Percentiles rank a stretch among this genome's conserved stretches.
phyloP scores from a whole-genome alignment of 53 echinoderm and acorn worm genomes.

The Holothuria scabra region DNA sequence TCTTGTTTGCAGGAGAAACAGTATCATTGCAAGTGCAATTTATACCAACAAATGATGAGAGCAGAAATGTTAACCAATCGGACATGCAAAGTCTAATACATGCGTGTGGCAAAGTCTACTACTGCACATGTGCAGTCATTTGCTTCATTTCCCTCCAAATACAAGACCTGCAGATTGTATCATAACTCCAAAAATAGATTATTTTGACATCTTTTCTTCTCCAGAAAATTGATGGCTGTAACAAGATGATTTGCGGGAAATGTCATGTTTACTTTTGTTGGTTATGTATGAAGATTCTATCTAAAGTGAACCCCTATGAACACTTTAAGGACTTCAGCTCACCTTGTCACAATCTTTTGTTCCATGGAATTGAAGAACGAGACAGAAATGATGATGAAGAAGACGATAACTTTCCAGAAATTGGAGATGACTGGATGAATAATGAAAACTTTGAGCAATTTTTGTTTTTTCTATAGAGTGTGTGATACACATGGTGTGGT shows the following conservation, averaged over 20 bases:
- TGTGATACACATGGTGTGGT: no score
- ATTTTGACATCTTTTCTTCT: not conserved
- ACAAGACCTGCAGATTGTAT: no score
- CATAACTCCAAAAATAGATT: not conserved
- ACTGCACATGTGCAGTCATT: no score
- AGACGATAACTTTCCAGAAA: constrained; percentile 30
- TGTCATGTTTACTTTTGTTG: constrained; percentile 97
- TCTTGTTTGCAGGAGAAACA: no score
- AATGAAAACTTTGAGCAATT: constrained; percentile 39
- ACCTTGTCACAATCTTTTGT: constrained; percentile 80
- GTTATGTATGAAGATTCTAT: constrained; percentile 71
- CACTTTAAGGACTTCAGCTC: constrained; percentile 68
- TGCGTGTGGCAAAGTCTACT: no score
- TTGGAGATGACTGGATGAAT: constrained; percentile 14
- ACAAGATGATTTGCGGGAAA: constrained; percentile 92
- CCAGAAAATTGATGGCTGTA: constrained; percentile 98
- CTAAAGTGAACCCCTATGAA: constrained; percentile 72
- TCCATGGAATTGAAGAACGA: constrained; percentile 49
- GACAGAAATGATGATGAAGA: constrained; percentile 32
- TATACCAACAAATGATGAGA: no score
- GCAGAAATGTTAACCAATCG: no score
- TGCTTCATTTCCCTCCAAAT: no score
- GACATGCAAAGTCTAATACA: no score
- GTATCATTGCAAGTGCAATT: no score
- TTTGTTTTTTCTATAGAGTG: not conserved